Base-by-base conservation (phyloP, 2,888 invertebrate genomes). In the Drosophila antonietae region DNA sequence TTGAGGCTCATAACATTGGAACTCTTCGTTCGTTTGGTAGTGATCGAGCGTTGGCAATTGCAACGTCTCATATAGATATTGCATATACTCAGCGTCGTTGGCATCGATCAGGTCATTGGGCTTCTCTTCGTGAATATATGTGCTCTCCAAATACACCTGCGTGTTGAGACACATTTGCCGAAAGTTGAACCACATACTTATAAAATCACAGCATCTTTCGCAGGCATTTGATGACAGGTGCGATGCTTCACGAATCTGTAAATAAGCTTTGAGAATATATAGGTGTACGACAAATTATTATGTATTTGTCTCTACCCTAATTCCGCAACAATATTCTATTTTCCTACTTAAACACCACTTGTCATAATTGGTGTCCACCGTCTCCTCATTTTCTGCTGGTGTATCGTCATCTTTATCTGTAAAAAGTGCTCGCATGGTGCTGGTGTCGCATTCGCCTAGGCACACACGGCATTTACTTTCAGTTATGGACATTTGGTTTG, bases 91-190 rank as follows among this genome's bases (percentile, higher is more conserved):
- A 39, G 52, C 43, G 4, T 80, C 80, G 55, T 75, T 89, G 47
- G 68, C 71, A 23, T 72, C 55, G 1, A 68, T 23, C 28, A 73
- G 33, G 7, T 63, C 70, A 8, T 68, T 35, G 0, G 78, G 68
- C 31, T 72, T 68, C 10, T 60, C 56, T 20, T 61, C 51, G 14
- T 69, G 68, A 7, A 63, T 52, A 57, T 63, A 66, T 9, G 68
- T 47, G 15, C 70, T 81, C 58, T 86, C 84, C 60, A 92, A 73
- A 59, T 91, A 92, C 3, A 91, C 85, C 51, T 92, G 92, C 0
- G 92, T 84, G 10, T 92, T 88, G 15, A 91, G 83, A 44, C 92
- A 92, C 78, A 92, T 80, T 68, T 91, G 86, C 0, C 92, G 92
- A 56, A 92, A 92, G 23, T 83, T 90, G 37, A 76, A 88, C 81